These are phyloP conservation scores for Drosophila carrolli DNA, from an alignment of 1,140 invertebrate genomes.

Conservation along the genomic window DNA sequence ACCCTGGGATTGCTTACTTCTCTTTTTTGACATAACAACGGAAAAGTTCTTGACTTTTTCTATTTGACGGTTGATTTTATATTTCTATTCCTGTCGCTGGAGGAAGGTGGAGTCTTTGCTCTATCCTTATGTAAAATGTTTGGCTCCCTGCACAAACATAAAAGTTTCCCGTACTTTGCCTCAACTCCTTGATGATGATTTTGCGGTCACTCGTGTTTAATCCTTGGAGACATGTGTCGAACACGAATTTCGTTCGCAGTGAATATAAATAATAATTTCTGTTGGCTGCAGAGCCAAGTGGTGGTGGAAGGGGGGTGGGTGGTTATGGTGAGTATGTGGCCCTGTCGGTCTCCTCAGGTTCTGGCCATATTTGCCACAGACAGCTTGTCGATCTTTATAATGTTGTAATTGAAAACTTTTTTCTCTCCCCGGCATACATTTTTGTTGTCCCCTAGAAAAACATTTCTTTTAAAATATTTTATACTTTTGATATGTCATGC, in stretches of 20 bases:
- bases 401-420: conserved; percentile 84
- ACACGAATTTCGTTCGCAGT: conserved; percentile 79
- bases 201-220: conserved; percentile 84
- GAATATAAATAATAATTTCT: conserved; percentile 84
- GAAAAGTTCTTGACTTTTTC: conserved; percentile 45
- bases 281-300: conserved; percentile 9
- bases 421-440: conserved; percentile 32
- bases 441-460: conserved; percentile 44
- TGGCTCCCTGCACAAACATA: not conserved
- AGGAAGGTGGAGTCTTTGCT: not conserved
- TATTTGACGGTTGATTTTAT: conserved; percentile 50
- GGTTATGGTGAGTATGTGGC: conserved; percentile 15
- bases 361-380: conserved; percentile 77
- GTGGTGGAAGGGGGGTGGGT: not conserved
- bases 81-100: conserved; percentile 4
- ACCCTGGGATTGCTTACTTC: conserved; percentile 21
- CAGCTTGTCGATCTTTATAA: conserved; percentile 84
- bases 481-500: conserved; percentile 80
- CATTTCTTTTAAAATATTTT: conserved; percentile 82
- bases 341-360: conserved; percentile 31
- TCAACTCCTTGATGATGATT: conserved; percentile 79
- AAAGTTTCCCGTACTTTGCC: conserved; percentile 44
- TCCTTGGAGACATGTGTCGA: conserved; percentile 84
- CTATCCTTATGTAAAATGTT: conserved; percentile 10
- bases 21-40: conserved; percentile 34